Conservation (phyloP, 2,797 vertebrate species). For the Peromyscus melanophrys region DNA sequence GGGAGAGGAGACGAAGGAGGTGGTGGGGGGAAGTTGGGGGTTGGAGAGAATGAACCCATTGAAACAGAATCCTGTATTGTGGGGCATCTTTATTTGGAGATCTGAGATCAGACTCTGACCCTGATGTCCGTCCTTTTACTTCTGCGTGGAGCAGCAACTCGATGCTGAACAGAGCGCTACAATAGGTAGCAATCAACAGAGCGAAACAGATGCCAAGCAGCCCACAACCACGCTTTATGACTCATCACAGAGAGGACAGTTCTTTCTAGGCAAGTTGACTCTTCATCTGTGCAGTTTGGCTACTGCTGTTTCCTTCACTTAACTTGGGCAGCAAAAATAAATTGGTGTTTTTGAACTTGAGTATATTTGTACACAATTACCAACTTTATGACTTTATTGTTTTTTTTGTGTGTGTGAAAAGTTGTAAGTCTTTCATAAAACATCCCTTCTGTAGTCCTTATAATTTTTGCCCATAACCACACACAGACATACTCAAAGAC, state of each 20-base stretch:
- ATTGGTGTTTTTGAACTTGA: neutral
- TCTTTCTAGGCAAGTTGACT: neutral
- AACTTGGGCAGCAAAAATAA: neutral
- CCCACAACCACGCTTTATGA: neutral
- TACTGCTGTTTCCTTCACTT: neutral
- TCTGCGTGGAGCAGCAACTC: neutral
- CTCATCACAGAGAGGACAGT: neutral
- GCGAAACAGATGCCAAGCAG: neutral
- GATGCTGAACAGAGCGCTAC: neutral
- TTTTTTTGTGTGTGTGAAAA: neutral
- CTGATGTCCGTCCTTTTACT: neutral
- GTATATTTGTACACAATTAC: neutral
- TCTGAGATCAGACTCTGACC: neutral
- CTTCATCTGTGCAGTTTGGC: neutral
- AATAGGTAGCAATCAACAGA: neutral
- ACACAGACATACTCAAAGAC: neutral
- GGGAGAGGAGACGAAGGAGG: too few species aligned
- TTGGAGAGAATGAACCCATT: neutral
- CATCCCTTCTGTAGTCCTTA: constrained; percentile 23
- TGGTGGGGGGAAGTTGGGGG: neutral
- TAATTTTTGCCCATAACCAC: neutral
- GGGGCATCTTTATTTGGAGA: neutral
- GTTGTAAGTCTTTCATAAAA: constrained; percentile 43
- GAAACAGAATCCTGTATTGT: neutral
- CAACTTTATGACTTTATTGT: neutral